Base-by-base conservation (phyloP, 2,113 vertebrate species). In the Abramis brama region DNA sequence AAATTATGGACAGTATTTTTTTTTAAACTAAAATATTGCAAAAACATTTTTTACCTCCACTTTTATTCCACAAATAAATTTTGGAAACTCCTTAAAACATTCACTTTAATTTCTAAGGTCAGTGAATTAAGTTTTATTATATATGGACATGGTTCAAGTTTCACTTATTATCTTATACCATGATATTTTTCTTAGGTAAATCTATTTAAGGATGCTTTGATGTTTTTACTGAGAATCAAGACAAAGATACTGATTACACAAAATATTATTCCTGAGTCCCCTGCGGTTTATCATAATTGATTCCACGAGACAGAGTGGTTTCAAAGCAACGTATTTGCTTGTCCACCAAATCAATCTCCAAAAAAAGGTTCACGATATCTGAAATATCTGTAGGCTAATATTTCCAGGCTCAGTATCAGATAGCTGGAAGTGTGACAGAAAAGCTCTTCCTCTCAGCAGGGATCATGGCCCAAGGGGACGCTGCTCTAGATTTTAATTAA, bases 401-500 rank as follows among this genome's bases (percentile, higher is more conserved):
- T 87, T 74, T 33, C 62, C 85, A 88, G 45, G 19, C 15, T 36
- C 64, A 79, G 88, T 84, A 86, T 86, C 55, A 85, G 77, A 91
- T 78, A 81, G 86, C 57, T 88, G 30, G 57, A 81, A 79, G 87
- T 74, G 90, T 88, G 83, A 91, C 88, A 86, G 79, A 23, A 83
- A 90, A 76, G 78, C 68, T 78, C 70, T 55, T n/a, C 17, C 79
- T 25, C 62, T 52, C 79, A 73, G 60, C 60, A 62, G 75, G 57
- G 84, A 4, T 36, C 39, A 70, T 86, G 79, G 79, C 83, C 76
- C 47, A 27, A 25, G 59, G 89, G 85, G 86, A 88, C 23, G 68
- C 55, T 6, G 21, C 23, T 84, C 57, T 76, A 55, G 47, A 84
- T 90, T 92, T 94, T 92, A 93, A 92, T 94, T 88, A 92, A 91